These are phyloP conservation scores for Anolis sagrei DNA, from an alignment of 2,113 vertebrate genomes.

Conservation along the genomic window DNA sequence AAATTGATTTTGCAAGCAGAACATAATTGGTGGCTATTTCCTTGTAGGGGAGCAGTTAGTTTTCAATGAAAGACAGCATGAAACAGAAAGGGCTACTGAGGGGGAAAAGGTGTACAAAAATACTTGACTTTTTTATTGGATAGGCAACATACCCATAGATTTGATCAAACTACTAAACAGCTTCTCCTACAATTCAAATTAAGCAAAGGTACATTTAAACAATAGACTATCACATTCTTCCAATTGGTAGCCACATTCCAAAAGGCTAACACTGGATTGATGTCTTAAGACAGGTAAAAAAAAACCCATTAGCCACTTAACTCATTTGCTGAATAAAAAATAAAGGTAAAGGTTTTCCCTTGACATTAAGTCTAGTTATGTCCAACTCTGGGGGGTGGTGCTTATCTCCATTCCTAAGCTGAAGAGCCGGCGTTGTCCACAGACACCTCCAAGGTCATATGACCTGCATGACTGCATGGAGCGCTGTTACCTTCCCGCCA, in stretches of 20 bases:
- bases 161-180: conserved; percentile 20
- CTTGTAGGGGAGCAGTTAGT: conserved; percentile 59
- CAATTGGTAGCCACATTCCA: neutral
- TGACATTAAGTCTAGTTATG: no score
- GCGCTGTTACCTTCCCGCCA: no score
- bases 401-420: no score
- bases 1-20: conserved; percentile 73
- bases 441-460: no score
- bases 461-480: no score
- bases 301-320: conserved; percentile 2
- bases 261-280: neutral
- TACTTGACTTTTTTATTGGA: conserved; percentile 31
- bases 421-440: no score
- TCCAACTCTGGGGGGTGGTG: no score
- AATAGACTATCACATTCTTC: conserved; percentile 20
- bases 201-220: conserved; percentile 17
- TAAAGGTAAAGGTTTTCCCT: no score
- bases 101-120: conserved; percentile 15
- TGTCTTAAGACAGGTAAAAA: neutral
- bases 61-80: conserved; percentile 63
- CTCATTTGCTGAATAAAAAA: conserved; percentile 1
- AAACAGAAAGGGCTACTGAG: conserved; percentile 55
- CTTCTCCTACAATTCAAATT: conserved; percentile 38
- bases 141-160: conserved; percentile 34
- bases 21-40: conserved; percentile 70